Conservation (phyloP, 2,797 vertebrate species). For the Luscinia megarhynchos region DNA sequence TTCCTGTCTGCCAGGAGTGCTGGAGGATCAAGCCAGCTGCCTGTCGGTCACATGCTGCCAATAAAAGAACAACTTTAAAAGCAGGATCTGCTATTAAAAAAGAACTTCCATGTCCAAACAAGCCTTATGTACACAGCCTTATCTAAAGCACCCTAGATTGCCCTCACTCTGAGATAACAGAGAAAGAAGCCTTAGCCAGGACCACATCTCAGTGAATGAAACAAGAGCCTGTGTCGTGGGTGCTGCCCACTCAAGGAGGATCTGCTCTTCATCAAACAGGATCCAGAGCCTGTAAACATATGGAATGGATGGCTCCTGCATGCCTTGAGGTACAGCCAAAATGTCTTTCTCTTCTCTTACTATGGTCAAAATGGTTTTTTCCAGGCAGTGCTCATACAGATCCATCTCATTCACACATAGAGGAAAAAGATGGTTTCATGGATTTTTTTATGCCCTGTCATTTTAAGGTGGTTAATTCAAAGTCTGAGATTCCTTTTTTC, state of each 20-base stretch:
- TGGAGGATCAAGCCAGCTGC: background rate
- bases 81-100: background rate
- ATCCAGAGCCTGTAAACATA: background rate
- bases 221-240: fast-evolving
- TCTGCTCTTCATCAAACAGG: background rate
- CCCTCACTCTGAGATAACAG: background rate
- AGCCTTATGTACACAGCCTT: background rate
- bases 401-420: background rate
- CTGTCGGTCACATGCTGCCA: background rate
- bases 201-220: background rate
- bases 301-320: fast-evolving
- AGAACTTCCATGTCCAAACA: background rate
- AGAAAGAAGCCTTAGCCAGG: background rate
- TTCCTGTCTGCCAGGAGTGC: background rate
- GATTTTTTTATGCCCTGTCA: background rate
- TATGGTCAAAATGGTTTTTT: background rate
- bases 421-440: background rate
- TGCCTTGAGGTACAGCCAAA: background rate
- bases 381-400: background rate
- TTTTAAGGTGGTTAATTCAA: background rate
- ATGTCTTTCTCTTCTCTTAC: background rate
- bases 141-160: background rate
- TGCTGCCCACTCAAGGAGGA: background rate
- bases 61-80: background rate
- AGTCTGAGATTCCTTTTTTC: background rate